phyloP scores from a whole-genome alignment of 2,113 vertebrate genomes.

The Mustelus asterias region DNA sequence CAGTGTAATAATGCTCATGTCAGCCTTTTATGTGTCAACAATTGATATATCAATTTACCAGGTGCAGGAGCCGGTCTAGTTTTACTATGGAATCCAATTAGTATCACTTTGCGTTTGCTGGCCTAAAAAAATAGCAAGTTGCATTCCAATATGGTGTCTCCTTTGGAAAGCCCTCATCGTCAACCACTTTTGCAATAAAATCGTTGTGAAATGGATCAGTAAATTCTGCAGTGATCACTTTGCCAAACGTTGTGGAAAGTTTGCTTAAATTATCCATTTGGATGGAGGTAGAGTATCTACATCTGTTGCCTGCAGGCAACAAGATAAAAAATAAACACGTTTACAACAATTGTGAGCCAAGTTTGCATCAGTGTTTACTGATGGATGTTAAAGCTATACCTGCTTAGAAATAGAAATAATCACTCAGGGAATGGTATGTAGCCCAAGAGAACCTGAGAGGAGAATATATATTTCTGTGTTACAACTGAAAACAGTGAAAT shows the following conservation, averaged over 20 bases:
- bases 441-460: neutral
- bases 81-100: neutral
- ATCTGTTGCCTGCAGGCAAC: neutral
- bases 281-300: neutral
- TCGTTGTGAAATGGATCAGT: neutral
- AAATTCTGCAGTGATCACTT: neutral
- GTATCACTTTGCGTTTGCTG: neutral
- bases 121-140: neutral
- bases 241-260: neutral
- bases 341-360: neutral
- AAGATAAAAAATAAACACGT: neutral
- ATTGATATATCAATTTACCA: constrained; percentile 13
- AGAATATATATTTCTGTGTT: neutral
- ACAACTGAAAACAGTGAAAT: neutral
- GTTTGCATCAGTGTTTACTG: neutral
- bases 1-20: neutral
- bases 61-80: neutral
- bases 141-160: neutral
- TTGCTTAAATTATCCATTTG: constrained; percentile 15
- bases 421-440: neutral
- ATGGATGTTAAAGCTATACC: neutral
- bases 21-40: neutral
- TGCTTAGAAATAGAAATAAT: neutral
- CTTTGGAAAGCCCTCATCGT: neutral
- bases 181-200: neutral